Base-by-base conservation (phyloP, 2,797 vertebrate genomes). In the Etheostoma perlongum region DNA sequence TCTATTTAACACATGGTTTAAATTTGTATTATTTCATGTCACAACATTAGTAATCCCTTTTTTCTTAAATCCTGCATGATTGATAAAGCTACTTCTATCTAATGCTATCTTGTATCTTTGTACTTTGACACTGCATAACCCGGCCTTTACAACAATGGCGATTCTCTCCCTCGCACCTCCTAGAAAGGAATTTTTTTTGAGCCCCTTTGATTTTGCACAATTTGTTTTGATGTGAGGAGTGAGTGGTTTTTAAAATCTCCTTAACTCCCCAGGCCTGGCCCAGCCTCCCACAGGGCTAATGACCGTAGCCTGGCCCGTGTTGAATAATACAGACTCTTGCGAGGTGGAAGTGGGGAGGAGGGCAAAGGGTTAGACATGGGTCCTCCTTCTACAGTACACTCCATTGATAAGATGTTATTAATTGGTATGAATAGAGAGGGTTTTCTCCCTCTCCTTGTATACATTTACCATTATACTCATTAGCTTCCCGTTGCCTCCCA, bases 381-480 rank as follows among this genome's bases (percentile, higher is more conserved):
- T 80, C 79, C 87, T 84, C 86, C 81, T 77, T 57, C 81, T 86
- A 89, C 87, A 91, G 81, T 90, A 88, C 72, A 84, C 89, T 89
- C 89, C 90, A 91, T 93, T 93, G 93, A 93, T 95, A 94, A 94
- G 92, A 94, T 91, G 87, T 90, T 91, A 93, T 94, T 95, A 95
- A 95, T 96, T 95, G 94, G 93, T 91, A 91, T 93, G 92, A 94
- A 92, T 92, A 93, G 91, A 91, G 85, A 76, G 77, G 81, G 48
- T 57, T 84, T 81, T 83, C 82, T 82, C 83, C 78, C 74, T 83
- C 82, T 89, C 84, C 93, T 94, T 95, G 94, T 96, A 94, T 96
- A 95, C 94, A 94, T 95, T 95, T 95, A 94, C 92, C 89, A 93
- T 94, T 95, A 93, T 91, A 93, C 94, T 96, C 94, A 95, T 95